These are phyloP conservation scores for Nannoperca obscura DNA, from an alignment of 2,797 vertebrate genomes.

Conservation along the genomic window DNA sequence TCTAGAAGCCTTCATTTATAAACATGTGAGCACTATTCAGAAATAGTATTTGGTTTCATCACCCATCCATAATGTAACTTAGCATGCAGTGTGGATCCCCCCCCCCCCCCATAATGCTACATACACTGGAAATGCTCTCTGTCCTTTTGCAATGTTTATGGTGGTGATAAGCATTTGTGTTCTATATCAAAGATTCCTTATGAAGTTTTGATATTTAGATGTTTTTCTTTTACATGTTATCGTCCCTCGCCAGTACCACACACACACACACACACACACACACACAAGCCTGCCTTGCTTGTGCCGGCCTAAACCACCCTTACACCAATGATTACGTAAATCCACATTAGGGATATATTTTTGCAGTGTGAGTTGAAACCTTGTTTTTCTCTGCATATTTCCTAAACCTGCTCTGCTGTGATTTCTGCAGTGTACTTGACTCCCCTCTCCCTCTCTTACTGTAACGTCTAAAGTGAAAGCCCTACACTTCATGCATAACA, in stretches of 20 bases:
- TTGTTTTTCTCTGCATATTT: slow-evolving; percentile 26
- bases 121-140: background rate
- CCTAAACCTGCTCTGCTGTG: slow-evolving; percentile 32
- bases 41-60: background rate
- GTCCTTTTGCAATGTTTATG: background rate
- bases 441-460: background rate
- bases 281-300: background rate
- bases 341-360: slow-evolving; percentile 29
- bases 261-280: background rate
- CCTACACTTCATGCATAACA: slow-evolving; percentile 12
- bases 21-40: background rate
- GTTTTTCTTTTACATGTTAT: background rate
- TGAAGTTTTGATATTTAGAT: background rate
- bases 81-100: background rate
- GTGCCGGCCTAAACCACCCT: slow-evolving; percentile 25
- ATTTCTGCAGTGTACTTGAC: slow-evolving; percentile 28
- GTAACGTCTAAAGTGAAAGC: slow-evolving; percentile 26
- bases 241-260: background rate
- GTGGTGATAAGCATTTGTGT: background rate
- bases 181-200: slow-evolving; percentile 13
- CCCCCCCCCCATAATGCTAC: background rate
- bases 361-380: slow-evolving; percentile 38
- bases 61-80: background rate
- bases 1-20: background rate
- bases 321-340: slow-evolving; percentile 52